Evolutionary conservation across 2,888 invertebrate species (phyloP), one percentile per base, ranked within the genome.

Genomic region (Lepidocyrtinus sp.): DNA sequence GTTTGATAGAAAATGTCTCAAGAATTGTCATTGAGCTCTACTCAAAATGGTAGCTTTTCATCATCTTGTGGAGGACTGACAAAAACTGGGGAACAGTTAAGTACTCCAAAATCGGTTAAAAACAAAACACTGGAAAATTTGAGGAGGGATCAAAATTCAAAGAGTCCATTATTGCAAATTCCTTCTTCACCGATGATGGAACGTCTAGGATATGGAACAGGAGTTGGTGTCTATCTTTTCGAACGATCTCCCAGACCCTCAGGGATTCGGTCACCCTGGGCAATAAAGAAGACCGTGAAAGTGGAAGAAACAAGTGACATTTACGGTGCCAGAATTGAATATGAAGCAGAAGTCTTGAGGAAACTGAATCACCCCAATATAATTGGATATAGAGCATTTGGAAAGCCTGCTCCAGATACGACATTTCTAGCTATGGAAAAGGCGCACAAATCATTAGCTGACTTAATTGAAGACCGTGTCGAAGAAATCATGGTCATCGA

Each of bases 191-290:
- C 86, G 1, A 36, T 81, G 45, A 77, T 86, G 80, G 68, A 82
- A 46, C 63, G 82, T 3, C 70, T 86, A 1, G 86, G 86, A 0
- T 86, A 84, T 80, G 86, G 86, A 25, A 86, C 86, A 94, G 94
- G 95, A 73, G 93, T 95, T 15, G 92, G 91, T 84, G 95, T 96
- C 0, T 94, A 94, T 89, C 92, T 93, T 84, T 88, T 95, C 82
- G 91, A 94, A 75, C 90, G 95, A 82, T 94, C 94, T 0, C 94
- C 95, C 0, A 90, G 90, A 85, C 90, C 91, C 0, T 93, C 93
- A 5, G 91, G 92, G 85, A 88, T 83, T 61, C 91, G 92, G n/a
- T 96, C 96, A 0, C 96, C 96, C 0, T 96, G 96, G 96, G 96
- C 95, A 0, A 90, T 96, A 0, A 96, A 96, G 88, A 93, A 94